Conservation (phyloP, 2,113 vertebrate species). For the Paracanthobrama guichenoti region DNA sequence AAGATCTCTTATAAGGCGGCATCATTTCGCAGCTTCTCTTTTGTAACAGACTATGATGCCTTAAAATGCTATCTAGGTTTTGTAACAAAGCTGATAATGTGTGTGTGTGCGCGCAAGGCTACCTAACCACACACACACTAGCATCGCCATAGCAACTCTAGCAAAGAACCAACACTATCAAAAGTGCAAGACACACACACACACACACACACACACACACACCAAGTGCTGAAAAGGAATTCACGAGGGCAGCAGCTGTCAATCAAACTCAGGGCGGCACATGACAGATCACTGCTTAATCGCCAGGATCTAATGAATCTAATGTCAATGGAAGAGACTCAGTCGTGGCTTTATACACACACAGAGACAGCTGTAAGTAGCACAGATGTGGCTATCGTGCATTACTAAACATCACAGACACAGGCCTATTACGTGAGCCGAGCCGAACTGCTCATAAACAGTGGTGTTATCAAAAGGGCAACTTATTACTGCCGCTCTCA, state of each 20-base stretch:
- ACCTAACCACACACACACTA: conserved; percentile 27
- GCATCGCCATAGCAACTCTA: conserved; percentile 45
- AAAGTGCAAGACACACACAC: conserved; percentile 10
- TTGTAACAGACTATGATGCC: too few species aligned
- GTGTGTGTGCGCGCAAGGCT: neutral
- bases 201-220: neutral
- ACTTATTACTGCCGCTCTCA: conserved; percentile 18
- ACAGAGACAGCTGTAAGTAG: neutral
- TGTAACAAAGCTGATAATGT: conserved; percentile 1
- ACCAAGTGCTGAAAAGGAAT: neutral
- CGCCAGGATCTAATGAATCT: neutral
- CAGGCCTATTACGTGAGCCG: neutral
- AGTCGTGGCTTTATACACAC: neutral
- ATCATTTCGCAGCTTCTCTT: neutral
- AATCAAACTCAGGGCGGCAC: neutral
- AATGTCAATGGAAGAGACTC: neutral
- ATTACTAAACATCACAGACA: too few species aligned
- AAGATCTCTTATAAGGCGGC: neutral
- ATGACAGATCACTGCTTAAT: neutral
- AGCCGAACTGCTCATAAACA: neutral
- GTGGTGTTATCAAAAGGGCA: neutral
- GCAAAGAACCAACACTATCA: conserved; percentile 30
- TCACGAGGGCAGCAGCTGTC: conserved; percentile 11
- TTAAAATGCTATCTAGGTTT: too few species aligned
- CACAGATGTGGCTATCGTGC: neutral